Percentiles rank a stretch among this genome's conserved stretches.
Evolutionary conservation across 2,888 invertebrate genomes (phyloP).

Genomic region (Leptinotarsa haldemani): DNA sequence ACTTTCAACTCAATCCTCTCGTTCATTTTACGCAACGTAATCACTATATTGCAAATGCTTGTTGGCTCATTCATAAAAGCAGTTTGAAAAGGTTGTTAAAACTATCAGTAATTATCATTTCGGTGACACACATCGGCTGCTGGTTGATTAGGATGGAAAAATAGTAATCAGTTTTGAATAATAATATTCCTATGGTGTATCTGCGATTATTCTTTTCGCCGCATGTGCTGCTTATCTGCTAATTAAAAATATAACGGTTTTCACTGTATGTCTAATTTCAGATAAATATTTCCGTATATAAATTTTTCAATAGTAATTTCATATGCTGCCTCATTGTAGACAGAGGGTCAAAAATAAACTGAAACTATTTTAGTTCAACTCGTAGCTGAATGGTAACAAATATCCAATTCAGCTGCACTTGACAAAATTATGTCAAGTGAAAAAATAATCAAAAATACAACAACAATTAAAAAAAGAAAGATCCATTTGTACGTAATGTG

Average conservation of each 20-base stretch:
- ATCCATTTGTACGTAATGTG: no score
- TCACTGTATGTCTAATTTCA: no score
- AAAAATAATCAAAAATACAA: no score
- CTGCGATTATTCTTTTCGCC: background rate
- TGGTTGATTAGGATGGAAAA: conserved; percentile 1
- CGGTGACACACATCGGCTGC: conserved; percentile 7
- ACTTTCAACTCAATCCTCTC: conserved; percentile 10
- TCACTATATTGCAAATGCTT: background rate
- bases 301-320: no score
- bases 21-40: conserved; percentile 14
- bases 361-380: no score
- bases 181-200: background rate
- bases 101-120: background rate
- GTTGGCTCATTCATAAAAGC: conserved; percentile 18
- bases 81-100: background rate
- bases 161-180: background rate
- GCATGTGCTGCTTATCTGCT: background rate
- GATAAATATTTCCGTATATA: no score
- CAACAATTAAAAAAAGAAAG: no score
- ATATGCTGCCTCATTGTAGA: no score
- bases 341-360: no score
- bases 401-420: no score
- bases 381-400: no score
- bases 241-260: background rate
- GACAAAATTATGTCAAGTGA: no score